These are phyloP conservation scores for Allacma fusca DNA, from an alignment of 2,888 invertebrate genomes.

Conservation along the genomic window DNA sequence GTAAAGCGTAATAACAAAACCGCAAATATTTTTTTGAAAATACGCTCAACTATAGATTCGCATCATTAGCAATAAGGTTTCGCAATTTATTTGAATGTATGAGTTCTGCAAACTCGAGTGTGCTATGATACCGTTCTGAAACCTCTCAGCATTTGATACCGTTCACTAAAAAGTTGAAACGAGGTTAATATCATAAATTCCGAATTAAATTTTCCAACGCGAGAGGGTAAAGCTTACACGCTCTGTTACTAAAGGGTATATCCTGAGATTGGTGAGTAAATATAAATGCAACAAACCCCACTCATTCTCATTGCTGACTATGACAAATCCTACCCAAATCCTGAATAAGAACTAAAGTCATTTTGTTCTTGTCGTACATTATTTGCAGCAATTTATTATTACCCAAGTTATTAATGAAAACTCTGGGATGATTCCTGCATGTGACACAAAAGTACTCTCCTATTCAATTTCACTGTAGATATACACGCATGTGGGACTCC, in stretches of 20 bases:
- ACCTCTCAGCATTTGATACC: neutral
- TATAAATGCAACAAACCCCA: too few relatives aligned
- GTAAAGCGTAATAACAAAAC: neutral
- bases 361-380: neutral
- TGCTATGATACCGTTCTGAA: too few relatives aligned
- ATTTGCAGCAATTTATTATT: slow-evolving; percentile 1
- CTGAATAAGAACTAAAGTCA: neutral
- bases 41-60: neutral
- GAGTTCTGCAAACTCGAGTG: too few relatives aligned
- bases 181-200: slow-evolving; percentile 13
- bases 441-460: neutral
- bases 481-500: neutral
- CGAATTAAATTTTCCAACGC: neutral
- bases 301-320: neutral
- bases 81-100: neutral
- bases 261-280: too few relatives aligned
- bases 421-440: slow-evolving; percentile 19
- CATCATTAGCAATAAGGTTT: neutral
- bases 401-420: slow-evolving; percentile 1
- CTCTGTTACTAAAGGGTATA: neutral
- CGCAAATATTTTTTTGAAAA: neutral
- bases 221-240: neutral
- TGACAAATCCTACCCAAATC: neutral
- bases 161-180: neutral
- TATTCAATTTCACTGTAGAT: neutral